Base-by-base conservation (phyloP, 2,797 vertebrate species). In the Coilia nasus region DNA sequence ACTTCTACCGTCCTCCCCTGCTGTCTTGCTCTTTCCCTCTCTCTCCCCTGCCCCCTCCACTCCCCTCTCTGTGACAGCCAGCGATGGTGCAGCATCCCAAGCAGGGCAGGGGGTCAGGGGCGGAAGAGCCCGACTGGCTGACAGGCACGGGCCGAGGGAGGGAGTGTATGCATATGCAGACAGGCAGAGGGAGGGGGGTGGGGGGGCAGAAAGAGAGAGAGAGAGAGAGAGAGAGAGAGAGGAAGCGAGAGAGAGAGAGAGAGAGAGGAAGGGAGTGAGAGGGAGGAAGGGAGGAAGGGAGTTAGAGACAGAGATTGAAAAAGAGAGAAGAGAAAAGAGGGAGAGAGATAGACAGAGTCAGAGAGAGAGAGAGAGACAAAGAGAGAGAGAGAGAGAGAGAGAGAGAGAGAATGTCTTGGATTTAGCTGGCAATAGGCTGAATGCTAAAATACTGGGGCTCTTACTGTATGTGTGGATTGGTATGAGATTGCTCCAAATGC, bases 1-100 rank as follows among this genome's bases (percentile, higher is more conserved):
- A 25, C 10, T 19, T 44, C 71, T 78, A 12, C 7, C 31, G 17
- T 31, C 28, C 71, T 44, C 9, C 21, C 71, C 35, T 17, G 19
- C 17, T 78, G 31, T 31, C 64, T 71, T 10, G 12, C 9, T 28
- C 62, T 67, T n/a, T 67, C 62, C 25, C 14, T 17, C 64, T 17
- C 15, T 35, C 64, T 35, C 62, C 35, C 71, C 71, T 9, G 31
- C 71, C 31, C 2, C 15, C 31, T 78, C 31, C 2, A 5, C 31
- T 78, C 35, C 71, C 35, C 35, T 78, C 14, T 44, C 31, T 41
- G 71, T 78, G 71, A 41, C 71, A 78, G 35, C 31, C 71, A 44
- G 71, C 9, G 71, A 44, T 78, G 17, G 71, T 78, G 71, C 19
- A 41, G 71, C 44, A 78, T 78, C 71, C 71, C 71, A 78, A 78